Evolutionary conservation across 2,797 vertebrate species (phyloP), one percentile per base, ranked within the genome.

Genomic region (Brachyalestes nurse): DNA sequence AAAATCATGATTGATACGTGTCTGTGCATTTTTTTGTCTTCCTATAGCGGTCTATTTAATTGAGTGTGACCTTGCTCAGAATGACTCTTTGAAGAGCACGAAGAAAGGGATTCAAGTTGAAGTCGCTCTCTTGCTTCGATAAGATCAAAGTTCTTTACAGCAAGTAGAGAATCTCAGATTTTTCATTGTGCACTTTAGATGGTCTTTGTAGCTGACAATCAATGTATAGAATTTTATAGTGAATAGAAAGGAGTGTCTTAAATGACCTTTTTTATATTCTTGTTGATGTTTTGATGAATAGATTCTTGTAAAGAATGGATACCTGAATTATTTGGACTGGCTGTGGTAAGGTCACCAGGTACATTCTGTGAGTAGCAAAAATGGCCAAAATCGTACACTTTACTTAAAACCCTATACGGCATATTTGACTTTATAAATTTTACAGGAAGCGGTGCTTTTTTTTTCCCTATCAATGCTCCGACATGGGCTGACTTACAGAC

Each of bases 41-140:
- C 16, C 47, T 23, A 49, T 47, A 69, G 66, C 66, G 2, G 67
- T 70, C 45, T 28, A 49, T 64, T 25, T 64, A 38, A 71, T 28
- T 28, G 47, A 51, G 12, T 8, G 13, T 49, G 13, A 42, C 65
- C 40, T 67, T n/a, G 65, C 28, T 40, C 16, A n/a, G 40, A 21
- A 67, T 10, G 61, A 23, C n/a, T 72, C 25, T 28, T 34, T 66
- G 64, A 40, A 55, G 23, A 34, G 23, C 16, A 55, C 69, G 28
- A 38, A 55, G 47, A 25, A 28, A 28, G 28, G 28, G 28, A 28
- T 28, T 28, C 28, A 47, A 51, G 47, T 53, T 19, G 23, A 55
- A 78, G 80, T 86, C 83, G 75, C 72, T 86, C 88, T 87, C 84
- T 73, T 81, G 87, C 83, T 76, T 87, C 66, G 16, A 40, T 66